Conservation (phyloP, 2,797 vertebrate species). For the Tangara arthus region DNA sequence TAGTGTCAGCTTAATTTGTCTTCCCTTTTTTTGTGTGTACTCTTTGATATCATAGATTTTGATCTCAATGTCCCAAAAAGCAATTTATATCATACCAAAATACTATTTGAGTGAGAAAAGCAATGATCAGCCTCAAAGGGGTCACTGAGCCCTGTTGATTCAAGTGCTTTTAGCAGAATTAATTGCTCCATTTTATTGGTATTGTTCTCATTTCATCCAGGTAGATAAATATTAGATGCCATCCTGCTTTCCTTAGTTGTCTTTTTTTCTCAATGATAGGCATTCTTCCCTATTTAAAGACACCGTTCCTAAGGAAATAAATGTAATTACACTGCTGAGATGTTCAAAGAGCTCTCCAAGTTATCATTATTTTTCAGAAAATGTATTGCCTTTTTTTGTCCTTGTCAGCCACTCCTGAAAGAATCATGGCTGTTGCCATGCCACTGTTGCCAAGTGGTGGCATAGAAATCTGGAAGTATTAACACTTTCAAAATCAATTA, state of each 20-base stretch:
- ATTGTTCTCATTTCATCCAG: neutral
- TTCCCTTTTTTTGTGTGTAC: neutral
- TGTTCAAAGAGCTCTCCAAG: constrained; percentile 44
- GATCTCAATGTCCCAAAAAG: neutral
- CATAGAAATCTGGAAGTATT: constrained; percentile 41
- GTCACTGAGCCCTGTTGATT: neutral
- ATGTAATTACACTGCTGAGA: constrained; percentile 45
- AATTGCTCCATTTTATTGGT: neutral
- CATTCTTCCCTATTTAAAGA: constrained; percentile 44
- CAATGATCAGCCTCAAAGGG: neutral
- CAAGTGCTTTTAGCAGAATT: constrained; percentile 13
- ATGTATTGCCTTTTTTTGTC: constrained; percentile 38
- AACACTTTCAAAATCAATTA: constrained; percentile 56
- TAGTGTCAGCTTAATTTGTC: neutral
- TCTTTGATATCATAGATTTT: neutral
- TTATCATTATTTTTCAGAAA: constrained; percentile 56
- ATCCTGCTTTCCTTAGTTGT: neutral
- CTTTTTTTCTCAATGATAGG: neutral
- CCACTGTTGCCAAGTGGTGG: constrained; percentile 47
- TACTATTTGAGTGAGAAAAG: neutral
- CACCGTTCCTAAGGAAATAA: constrained; percentile 52
- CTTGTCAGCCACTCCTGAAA: constrained; percentile 37
- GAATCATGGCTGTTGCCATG: constrained; percentile 44
- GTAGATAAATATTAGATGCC: constrained; percentile 40
- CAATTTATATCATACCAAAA: neutral